Evolutionary conservation across 2,888 invertebrate genomes (phyloP).

Genomic region (Drosophila rellima): DNA sequence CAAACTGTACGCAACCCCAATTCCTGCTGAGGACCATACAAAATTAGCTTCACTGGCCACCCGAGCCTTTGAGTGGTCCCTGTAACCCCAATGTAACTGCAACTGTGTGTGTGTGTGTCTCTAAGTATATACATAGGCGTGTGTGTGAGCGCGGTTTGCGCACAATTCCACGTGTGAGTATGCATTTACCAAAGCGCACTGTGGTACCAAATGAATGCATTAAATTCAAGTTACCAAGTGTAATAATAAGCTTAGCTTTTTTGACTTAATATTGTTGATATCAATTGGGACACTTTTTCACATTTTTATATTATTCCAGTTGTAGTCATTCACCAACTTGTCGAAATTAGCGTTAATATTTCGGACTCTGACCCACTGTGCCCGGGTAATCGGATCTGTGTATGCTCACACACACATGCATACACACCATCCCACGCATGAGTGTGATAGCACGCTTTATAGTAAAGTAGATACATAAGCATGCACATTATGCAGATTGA

Average conservation of each 20-base stretch:
- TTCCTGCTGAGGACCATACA: slow-evolving; percentile 52
- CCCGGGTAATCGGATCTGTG: slow-evolving; percentile 63
- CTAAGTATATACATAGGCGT: background rate
- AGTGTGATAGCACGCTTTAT: slow-evolving; percentile 56
- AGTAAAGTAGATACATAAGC: slow-evolving; percentile 78
- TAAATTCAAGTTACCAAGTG: background rate
- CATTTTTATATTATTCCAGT: background rate
- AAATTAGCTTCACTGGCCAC: slow-evolving; percentile 76
- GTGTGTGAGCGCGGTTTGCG: slow-evolving; percentile 42
- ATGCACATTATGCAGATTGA: slow-evolving; percentile 71
- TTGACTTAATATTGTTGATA: too few relatives aligned
- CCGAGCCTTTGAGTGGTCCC: slow-evolving; percentile 63
- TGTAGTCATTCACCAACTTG: background rate
- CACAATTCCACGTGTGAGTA: slow-evolving; percentile 55
- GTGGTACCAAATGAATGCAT: slow-evolving; percentile 24
- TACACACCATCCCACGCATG: slow-evolving; percentile 11
- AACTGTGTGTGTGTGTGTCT: slow-evolving; percentile 15
- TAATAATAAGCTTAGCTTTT: too few relatives aligned
- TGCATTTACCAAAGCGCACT: slow-evolving; percentile 35
- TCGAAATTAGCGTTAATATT: background rate
- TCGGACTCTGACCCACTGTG: slow-evolving; percentile 48
- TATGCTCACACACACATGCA: slow-evolving; percentile 6
- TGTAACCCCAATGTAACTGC: slow-evolving; percentile 63
- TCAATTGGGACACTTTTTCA: background rate
- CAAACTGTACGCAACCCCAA: slow-evolving; percentile 60